Percentiles rank a stretch among this genome's conserved stretches.
phyloP scores from a whole-genome alignment of 1,140 invertebrate species.

The Ganaspis sp. region DNA sequence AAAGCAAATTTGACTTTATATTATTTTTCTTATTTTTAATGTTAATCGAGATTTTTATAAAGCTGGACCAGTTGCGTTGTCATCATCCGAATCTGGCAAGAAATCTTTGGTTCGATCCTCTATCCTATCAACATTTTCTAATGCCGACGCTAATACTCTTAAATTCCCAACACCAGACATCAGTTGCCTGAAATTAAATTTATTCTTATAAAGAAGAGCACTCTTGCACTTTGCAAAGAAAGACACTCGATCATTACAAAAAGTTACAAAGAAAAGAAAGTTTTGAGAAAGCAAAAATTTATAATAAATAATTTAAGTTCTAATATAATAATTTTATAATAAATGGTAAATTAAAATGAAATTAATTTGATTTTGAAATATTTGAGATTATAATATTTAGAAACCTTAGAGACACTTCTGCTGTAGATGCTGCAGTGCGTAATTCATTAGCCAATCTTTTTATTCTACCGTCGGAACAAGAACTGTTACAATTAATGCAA shows the following conservation, averaged over 20 bases:
- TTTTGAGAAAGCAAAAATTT: too few relatives aligned
- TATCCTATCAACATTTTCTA: slow-evolving; percentile 78
- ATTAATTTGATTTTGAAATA: neutral
- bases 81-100: slow-evolving; percentile 75
- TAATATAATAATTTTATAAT: too few relatives aligned
- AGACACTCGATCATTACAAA: too few relatives aligned
- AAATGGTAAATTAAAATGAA: too few relatives aligned
- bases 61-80: slow-evolving; percentile 75
- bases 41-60: slow-evolving; percentile 49
- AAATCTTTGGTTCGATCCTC: slow-evolving; percentile 78
- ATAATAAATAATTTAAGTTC: too few relatives aligned
- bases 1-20: slow-evolving; percentile 24
- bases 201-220: too few relatives aligned
- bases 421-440: slow-evolving; percentile 79
- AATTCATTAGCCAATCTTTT: slow-evolving; percentile 77
- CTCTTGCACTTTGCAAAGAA: too few relatives aligned
- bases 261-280: too few relatives aligned
- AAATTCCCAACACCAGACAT: slow-evolving; percentile 82
- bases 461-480: slow-evolving; percentile 61
- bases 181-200: slow-evolving; percentile 77
- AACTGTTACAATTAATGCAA: slow-evolving; percentile 57
- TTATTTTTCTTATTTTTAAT: neutral
- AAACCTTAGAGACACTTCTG: slow-evolving; percentile 81
- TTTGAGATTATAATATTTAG: slow-evolving; percentile 13
- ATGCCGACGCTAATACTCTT: slow-evolving; percentile 78